Base-by-base conservation (phyloP, 2,797 vertebrate species). In the Morelia viridis region DNA sequence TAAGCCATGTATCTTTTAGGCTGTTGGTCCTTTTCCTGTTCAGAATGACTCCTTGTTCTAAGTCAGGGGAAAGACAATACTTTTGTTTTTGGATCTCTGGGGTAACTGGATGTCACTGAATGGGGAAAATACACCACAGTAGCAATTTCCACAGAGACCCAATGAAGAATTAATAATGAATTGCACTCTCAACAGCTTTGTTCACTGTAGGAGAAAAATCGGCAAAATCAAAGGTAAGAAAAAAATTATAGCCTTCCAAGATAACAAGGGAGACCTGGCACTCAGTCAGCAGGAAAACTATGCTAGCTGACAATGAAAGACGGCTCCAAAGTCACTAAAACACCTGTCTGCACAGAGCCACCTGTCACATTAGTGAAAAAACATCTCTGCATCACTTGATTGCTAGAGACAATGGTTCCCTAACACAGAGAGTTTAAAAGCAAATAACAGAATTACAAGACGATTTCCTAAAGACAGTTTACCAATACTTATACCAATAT, bases 281-380 rank as follows among this genome's bases (percentile, higher is more conserved):
- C 57, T 95, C 95, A 96, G 91, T 87, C 95, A 95, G 90, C 91
- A 61, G 95, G 96, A 94, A 0, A 64, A 3, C 89, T 15, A 24
- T 19, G 80, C 83, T 93, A 91, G 83, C 87, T 97, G 97, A 96
- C 93, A 96, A 94, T 94, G 94, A 96, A 84, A 95, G 93, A 90
- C 90, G 94, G 89, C 91, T 87, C 7, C 89, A 46, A 89, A 92
- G 91, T 94, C 24, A 90, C 91, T 89, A 93, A 68, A 87, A 93
- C 93, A 95, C 94, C 94, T 96, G 95, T 93, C 3, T 90, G 0
- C 88, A 68, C 58, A 58, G 57, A 94, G 46, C 76, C 85, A 93
- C 93, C 88, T 96, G 94, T 92, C 91, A 94, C 0, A 61, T 88
- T 85, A 93, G 15, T 91, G 91, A 94, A 93, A 41, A 95, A 95